Evolutionary conservation across 2,113 vertebrate species (phyloP).

Genomic region (Neogale vison): DNA sequence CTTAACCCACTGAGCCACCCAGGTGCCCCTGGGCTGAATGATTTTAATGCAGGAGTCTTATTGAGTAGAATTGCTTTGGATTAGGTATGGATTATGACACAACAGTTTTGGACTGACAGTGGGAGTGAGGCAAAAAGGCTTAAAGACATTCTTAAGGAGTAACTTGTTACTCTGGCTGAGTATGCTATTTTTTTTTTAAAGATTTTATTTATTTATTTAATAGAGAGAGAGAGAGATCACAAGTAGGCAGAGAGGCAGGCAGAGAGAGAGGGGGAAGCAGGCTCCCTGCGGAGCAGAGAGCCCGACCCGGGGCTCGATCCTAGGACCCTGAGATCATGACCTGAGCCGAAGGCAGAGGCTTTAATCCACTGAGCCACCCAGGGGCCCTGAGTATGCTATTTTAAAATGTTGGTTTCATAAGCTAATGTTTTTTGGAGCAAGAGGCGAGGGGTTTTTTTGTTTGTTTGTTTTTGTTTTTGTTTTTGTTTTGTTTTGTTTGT

Average conservation of each 20-base stretch:
- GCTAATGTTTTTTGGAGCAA: neutral
- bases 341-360: too few species aligned
- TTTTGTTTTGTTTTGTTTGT: too few species aligned
- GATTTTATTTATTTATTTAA: too few species aligned
- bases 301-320: fast-evolving
- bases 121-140: neutral
- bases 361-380: too few species aligned
- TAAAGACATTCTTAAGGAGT: neutral
- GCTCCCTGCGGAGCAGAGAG: too few species aligned
- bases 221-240: too few species aligned
- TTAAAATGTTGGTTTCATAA: neutral
- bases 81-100: neutral
- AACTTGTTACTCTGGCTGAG: neutral
- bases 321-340: too few species aligned
- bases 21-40: neutral
- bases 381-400: neutral
- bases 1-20: too few species aligned
- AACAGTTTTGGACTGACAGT: neutral
- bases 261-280: too few species aligned
- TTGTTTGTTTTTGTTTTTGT: too few species aligned
- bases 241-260: too few species aligned
- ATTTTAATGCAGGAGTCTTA: neutral
- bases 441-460: neutral
- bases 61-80: neutral
- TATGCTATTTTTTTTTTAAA: neutral